Evolutionary conservation across 2,113 vertebrate species (phyloP).

Genomic region (Gila orcuttii): DNA sequence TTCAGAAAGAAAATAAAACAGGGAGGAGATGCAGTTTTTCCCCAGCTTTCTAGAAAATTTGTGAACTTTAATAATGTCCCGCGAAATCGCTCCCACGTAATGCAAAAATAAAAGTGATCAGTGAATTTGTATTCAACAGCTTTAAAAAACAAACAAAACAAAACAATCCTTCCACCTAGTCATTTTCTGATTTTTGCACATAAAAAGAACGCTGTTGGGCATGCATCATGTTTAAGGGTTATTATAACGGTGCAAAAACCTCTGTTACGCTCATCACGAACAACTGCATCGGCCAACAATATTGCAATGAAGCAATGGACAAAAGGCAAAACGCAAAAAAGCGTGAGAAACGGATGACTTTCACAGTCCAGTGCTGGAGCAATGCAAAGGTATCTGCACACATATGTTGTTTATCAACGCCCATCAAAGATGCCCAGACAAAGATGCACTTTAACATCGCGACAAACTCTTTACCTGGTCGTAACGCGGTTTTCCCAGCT

Average conservation of each 20-base stretch:
- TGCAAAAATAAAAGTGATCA: not conserved
- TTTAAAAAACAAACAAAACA: not conserved
- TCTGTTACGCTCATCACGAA: not conserved
- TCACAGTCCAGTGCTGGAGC: not conserved
- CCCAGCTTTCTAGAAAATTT: constrained; percentile 4
- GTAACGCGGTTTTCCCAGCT: constrained; percentile 88
- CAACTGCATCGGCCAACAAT: not conserved
- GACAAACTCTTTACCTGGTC: constrained; percentile 82
- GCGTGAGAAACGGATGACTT: constrained; percentile 57
- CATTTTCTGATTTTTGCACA: not conserved
- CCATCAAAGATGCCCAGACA: constrained; percentile 37
- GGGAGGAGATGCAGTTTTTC: not conserved
- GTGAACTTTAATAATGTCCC: constrained; percentile 23
- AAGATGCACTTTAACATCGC: constrained; percentile 47
- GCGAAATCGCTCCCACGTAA: not conserved
- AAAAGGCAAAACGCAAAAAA: not conserved
- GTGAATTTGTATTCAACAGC: not conserved
- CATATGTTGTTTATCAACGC: constrained; percentile 51
- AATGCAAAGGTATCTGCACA: constrained; percentile 43
- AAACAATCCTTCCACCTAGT: not conserved
- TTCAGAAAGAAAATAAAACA: not conserved
- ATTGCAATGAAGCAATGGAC: not conserved
- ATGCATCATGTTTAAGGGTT: constrained; percentile 1
- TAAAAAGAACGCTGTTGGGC: not conserved
- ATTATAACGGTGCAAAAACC: not conserved